Base-by-base conservation (phyloP, 2,888 invertebrate species). In the Drosophila leonis region DNA sequence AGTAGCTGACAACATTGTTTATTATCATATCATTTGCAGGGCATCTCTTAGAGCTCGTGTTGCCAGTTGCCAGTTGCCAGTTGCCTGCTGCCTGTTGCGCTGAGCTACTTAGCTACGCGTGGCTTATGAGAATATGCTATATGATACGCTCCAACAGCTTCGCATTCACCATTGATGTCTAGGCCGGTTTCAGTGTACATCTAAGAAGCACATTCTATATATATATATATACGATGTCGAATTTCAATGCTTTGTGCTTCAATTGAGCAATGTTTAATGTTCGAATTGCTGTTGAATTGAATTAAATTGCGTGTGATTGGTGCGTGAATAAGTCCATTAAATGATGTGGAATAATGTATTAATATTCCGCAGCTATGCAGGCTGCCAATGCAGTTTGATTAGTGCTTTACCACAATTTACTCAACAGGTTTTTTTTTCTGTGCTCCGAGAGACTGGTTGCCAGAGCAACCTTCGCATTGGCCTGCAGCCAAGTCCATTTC, bases 221-320 rank as follows among this genome's bases (percentile, higher is more conserved):
- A 65, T 55, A 24, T 51, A 46, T 64, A n/a, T 51, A 10, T 18
- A 20, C 8, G 52, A 15, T 46, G 37, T 67, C 55, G 29, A 44
- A 41, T 67, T 73, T 68, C 18, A 7, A 10, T 33, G 49, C 56
- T 64, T 74, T 76, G 74, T 71, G 65, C 42, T 42, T 4, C 76
- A 72, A 72, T 77, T 75, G 67, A 61, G 46, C 29, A 56, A 42
- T 18, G 56, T 27, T 66, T 18, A 63, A 64, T 54, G 57, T 46
- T 72, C 75, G 65, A 65, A 78, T 75, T 65, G 51, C 57, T 65
- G 59, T 57, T 68, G 78, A 83, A 88, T 83, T 85, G 74, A 82
- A 85, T 82, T 77, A 85, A 83, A 80, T 83, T 77, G 59, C 76
- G 67, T 72, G 86, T 75, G 86, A 85, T 85, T 88, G 85, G 57